Evolutionary conservation across 2,113 vertebrate genomes (phyloP).

Genomic region (Oceanodroma tethys): DNA sequence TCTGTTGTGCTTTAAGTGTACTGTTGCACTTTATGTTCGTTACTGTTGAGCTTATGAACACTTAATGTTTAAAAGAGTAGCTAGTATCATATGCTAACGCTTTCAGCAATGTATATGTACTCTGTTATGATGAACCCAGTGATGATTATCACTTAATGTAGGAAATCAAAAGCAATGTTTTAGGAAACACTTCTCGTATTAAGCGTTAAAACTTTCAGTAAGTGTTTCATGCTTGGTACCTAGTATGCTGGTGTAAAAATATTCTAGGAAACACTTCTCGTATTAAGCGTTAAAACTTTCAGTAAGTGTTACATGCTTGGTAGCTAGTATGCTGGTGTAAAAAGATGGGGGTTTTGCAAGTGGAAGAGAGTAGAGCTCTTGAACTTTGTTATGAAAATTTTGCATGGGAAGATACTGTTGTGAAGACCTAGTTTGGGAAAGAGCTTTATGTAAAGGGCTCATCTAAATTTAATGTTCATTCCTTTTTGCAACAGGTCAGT

Average conservation of each 20-base stretch:
- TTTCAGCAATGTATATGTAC: neutral
- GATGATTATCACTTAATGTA: neutral
- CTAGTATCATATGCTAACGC: neutral
- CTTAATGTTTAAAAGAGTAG: slow-evolving; percentile 4
- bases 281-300: neutral
- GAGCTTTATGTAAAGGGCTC: neutral
- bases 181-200: neutral
- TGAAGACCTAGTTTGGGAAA: neutral
- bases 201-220: neutral
- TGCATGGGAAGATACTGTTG: neutral
- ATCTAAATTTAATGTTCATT: neutral
- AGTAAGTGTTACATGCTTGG: neutral
- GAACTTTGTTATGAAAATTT: neutral
- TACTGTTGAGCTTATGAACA: neutral
- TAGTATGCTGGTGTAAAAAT: neutral
- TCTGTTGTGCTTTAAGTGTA: slow-evolving; percentile 10
- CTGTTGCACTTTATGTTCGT: neutral
- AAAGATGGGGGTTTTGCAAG: neutral
- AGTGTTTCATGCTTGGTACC: neutral
- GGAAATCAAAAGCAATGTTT: neutral
- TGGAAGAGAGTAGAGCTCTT: neutral
- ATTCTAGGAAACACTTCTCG: neutral
- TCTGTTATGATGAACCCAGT: neutral
- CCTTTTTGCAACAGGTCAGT: neutral
- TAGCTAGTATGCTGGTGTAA: neutral